phyloP scores from a whole-genome alignment of 2,888 invertebrate species.

The Drosophila pseudotalamancana region DNA sequence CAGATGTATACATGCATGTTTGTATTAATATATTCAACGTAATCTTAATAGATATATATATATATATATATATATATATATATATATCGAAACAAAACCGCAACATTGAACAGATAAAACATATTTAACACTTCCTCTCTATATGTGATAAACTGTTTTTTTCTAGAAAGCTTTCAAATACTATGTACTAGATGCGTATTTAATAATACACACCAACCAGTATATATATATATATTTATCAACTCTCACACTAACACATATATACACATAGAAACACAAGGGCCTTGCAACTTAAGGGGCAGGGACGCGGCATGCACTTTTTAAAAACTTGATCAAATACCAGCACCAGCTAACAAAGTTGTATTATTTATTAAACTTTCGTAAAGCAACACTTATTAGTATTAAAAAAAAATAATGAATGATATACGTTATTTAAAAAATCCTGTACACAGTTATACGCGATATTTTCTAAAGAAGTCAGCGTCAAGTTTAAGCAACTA shows the following conservation, averaged over 20 bases:
- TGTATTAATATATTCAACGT: constrained; percentile 37
- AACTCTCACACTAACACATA: constrained; percentile 1
- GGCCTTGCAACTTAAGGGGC: constrained; percentile 43
- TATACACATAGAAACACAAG: constrained; percentile 24
- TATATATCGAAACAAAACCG: constrained; percentile 10
- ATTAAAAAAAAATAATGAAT: constrained; percentile 20
- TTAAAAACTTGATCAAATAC: constrained; percentile 34
- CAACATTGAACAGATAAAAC: constrained; percentile 45
- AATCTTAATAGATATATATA: constrained; percentile 4
- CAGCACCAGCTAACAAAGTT: constrained; percentile 28
- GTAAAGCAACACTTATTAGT: constrained; percentile 46
- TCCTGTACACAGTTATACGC: constrained; percentile 26
- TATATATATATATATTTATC: constrained; percentile 20
- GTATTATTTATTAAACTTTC: constrained; percentile 41
- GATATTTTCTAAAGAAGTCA: constrained; percentile 19
- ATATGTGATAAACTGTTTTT: constrained; percentile 78
- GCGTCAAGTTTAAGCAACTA: constrained; percentile 35
- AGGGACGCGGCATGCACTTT: constrained; percentile 57
- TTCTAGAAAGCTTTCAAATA: constrained; percentile 78
- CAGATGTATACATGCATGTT: constrained; percentile 35
- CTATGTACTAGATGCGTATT: constrained; percentile 51
- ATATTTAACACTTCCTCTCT: constrained; percentile 80
- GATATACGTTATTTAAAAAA: constrained; percentile 13
- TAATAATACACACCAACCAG: constrained; percentile 36
- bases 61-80: constrained; percentile 5